These are phyloP conservation scores for Struthidea cinerea DNA, from an alignment of 2,113 vertebrate genomes.

Conservation along the genomic window DNA sequence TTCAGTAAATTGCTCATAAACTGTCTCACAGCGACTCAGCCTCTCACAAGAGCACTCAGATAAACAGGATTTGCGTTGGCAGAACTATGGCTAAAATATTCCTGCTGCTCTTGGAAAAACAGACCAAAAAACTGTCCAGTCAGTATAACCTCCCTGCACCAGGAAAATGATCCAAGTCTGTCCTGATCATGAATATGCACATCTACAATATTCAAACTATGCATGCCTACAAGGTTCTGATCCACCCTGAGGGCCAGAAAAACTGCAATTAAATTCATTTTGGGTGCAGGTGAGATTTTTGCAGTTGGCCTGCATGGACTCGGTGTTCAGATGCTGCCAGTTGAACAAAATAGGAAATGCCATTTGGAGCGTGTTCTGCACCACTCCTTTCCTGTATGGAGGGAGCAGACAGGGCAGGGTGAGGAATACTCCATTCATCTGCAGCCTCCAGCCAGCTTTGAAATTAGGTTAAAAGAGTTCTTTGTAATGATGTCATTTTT, in stretches of 20 bases:
- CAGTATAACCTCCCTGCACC: background rate
- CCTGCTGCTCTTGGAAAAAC: constrained; percentile 1
- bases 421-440: constrained; percentile 61
- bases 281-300: background rate
- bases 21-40: background rate
- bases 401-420: constrained; percentile 51
- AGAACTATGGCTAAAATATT: constrained; percentile 27
- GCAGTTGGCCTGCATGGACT: background rate
- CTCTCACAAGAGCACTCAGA: background rate
- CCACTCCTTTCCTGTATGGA: constrained; percentile 74
- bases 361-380: constrained; percentile 31
- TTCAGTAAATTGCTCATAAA: background rate
- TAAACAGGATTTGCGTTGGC: constrained; percentile 30
- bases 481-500: background rate
- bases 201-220: background rate
- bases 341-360: constrained; percentile 72
- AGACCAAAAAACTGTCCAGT: background rate
- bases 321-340: constrained; percentile 22
- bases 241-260: background rate
- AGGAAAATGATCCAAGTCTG: background rate
- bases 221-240: background rate
- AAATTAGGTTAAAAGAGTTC: background rate
- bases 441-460: background rate
- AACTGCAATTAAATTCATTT: background rate
- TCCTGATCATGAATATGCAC: background rate